These are phyloP conservation scores for Pelmatolapia mariae DNA, from an alignment of 2,113 vertebrate species.

Conservation along the genomic window DNA sequence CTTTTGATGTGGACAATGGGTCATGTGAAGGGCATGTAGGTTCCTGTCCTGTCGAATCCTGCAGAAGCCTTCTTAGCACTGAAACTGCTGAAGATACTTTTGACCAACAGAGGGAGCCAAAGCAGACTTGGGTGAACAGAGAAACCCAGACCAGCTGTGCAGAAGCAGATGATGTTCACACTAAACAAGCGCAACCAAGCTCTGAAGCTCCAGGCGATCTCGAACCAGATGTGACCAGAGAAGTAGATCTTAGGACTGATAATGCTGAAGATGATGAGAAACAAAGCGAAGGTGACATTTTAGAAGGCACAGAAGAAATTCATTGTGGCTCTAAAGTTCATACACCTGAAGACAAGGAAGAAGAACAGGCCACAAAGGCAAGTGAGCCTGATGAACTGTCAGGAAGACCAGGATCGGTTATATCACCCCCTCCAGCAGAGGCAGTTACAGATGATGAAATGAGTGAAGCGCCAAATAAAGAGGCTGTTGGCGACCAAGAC, in stretches of 20 bases:
- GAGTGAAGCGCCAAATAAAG: background rate
- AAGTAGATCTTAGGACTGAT: background rate
- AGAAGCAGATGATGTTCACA: background rate
- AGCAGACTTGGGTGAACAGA: background rate
- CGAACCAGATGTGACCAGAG: background rate
- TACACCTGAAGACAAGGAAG: background rate
- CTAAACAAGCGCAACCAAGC: background rate
- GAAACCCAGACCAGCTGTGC: background rate
- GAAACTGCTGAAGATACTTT: background rate
- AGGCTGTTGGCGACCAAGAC: background rate
- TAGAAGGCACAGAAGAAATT: background rate
- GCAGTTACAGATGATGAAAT: background rate
- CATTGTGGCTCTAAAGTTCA: background rate
- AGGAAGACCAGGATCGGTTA: background rate
- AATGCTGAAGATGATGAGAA: background rate
- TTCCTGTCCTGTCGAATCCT: background rate
- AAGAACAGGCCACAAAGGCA: background rate
- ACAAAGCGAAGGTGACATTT: background rate
- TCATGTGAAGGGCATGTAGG: background rate
- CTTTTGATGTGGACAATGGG: constrained; percentile 25
- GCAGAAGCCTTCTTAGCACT: background rate
- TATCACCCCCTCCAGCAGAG: background rate
- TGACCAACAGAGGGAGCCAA: background rate
- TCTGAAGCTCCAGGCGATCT: background rate
- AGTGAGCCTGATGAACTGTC: background rate